Base-by-base conservation (phyloP, 2,888 invertebrate genomes). In the Rugalucina vietnamica region DNA sequence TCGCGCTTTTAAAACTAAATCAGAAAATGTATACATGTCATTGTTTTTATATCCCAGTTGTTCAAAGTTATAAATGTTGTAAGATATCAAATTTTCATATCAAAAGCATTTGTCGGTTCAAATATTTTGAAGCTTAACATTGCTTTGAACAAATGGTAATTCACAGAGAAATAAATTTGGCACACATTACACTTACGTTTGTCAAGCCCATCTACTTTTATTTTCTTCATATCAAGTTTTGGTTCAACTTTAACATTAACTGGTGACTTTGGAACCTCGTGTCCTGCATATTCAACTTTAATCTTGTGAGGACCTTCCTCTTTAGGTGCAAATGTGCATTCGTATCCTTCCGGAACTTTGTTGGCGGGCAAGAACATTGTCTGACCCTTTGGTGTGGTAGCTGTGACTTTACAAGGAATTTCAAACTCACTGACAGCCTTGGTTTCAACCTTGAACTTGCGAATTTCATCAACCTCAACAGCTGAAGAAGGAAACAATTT, bases 171-270 rank as follows among this genome's bases (percentile, higher is more conserved):
- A n/a, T n/a, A n/a, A n/a, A n/a, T n/a, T n/a, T n/a, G n/a, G n/a
- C n/a, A n/a, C n/a, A n/a, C n/a, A n/a, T n/a, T n/a, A 27, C 70
- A 97, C 97, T 97, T 96, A 98, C 98, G 97, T 94, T 97, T 97
- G 94, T 98, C 97, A 70, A 98, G 96, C 91, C 98, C 98, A 90
- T 97, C 97, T 65, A 98, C 97, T 95, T 97, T 97, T 90, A 98
- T 97, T 95, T 97, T 98, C 71, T 97, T 97, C 12, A 98, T 97
- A 93, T 98, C 98, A 77, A 98, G 91, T 82, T 92, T 93, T 57
- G 95, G 92, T 81, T 93, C 93, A 69, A 88, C 88, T 79, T 91
- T 89, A 36, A 93, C 93, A 72, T 86, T 92, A 86, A 95, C 93
- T 3, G 95, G 95, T 24, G 95, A 93, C 37, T 92, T 91, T 43